phyloP scores from a whole-genome alignment of 35 echinoderm and acorn worm genomes.

The Anneissia japonica region DNA sequence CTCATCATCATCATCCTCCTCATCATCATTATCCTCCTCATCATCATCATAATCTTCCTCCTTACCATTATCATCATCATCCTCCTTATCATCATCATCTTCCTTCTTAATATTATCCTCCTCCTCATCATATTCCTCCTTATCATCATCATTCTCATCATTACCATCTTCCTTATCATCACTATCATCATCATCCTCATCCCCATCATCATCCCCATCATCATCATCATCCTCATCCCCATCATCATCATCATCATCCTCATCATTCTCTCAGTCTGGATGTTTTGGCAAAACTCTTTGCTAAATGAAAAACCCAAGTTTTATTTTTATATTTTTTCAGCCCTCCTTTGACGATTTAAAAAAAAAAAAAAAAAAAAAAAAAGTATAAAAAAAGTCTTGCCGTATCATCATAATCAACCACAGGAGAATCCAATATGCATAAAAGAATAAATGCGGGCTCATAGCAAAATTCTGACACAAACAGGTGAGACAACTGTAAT shows the following conservation, averaged over 20 bases:
- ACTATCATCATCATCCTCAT: background rate
- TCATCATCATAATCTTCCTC: background rate
- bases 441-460: too few relatives aligned
- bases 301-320: too few relatives aligned
- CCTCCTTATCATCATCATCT: background rate
- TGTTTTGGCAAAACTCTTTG: too few relatives aligned
- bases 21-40: background rate
- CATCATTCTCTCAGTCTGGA: background rate
- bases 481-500: too few relatives aligned
- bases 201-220: background rate
- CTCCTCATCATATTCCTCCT: background rate
- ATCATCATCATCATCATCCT: background rate
- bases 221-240: background rate
- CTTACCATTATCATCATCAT: background rate
- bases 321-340: too few relatives aligned
- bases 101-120: background rate
- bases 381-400: too few relatives aligned
- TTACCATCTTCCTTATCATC: background rate
- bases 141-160: background rate
- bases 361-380: too few relatives aligned
- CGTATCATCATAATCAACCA: too few relatives aligned
- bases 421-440: too few relatives aligned
- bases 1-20: background rate
- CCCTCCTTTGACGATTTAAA: too few relatives aligned
- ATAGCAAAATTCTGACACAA: too few relatives aligned